Percentiles rank a stretch among this genome's conserved stretches.
phyloP scores from a whole-genome alignment of 2,113 vertebrate species.

The Cheirogaleus medius region DNA sequence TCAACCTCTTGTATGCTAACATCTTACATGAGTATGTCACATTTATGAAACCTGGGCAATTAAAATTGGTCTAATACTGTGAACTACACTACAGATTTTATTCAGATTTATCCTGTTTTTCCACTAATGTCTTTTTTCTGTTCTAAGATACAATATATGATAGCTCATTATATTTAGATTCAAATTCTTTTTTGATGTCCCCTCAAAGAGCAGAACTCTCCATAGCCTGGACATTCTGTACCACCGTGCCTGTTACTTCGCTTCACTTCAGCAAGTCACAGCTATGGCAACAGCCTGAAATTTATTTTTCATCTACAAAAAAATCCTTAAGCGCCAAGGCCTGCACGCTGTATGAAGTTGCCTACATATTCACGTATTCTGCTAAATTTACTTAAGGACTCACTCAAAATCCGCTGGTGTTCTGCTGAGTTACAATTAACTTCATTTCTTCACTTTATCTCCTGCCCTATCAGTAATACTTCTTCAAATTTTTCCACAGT shows the following conservation, averaged over 20 bases:
- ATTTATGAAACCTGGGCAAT: not conserved
- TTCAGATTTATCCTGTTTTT: not conserved
- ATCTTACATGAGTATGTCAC: not conserved
- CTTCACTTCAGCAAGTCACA: not conserved
- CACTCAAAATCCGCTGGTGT: not conserved
- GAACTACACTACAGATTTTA: not conserved
- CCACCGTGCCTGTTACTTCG: not conserved
- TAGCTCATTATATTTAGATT: not conserved
- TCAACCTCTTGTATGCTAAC: not conserved
- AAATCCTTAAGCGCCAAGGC: not conserved
- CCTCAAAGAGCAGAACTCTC: not conserved
- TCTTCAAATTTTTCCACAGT: not conserved
- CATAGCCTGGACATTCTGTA: not conserved
- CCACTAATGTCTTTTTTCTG: not conserved
- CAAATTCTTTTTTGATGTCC: not conserved
- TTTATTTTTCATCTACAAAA: not conserved
- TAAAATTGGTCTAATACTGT: not conserved
- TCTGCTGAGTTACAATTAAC: not conserved
- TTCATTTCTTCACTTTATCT: not conserved
- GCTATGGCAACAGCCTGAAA: not conserved
- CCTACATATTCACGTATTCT: not conserved
- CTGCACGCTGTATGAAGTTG: too few species aligned
- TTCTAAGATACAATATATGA: not conserved
- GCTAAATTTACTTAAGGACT: not conserved
- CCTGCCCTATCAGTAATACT: not conserved